phyloP scores from a whole-genome alignment of 2,113 vertebrate species.

The Ochotona princeps region DNA sequence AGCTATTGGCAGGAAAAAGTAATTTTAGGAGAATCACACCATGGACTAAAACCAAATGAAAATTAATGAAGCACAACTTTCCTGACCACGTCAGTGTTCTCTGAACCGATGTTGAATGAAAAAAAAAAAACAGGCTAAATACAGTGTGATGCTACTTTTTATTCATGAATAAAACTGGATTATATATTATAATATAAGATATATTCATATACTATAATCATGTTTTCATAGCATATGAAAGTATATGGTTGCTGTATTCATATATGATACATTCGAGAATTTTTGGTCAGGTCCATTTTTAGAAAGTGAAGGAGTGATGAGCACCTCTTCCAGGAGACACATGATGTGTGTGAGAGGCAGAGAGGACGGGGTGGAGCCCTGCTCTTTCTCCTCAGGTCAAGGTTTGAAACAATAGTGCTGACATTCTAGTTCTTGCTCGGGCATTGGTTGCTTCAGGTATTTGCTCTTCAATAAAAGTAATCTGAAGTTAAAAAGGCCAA shows the following conservation, averaged over 20 bases:
- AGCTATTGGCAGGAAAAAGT: slow-evolving; percentile 14
- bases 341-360: not conserved
- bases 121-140: not conserved
- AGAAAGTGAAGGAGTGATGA: slow-evolving; percentile 8
- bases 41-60: not conserved
- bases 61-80: not conserved
- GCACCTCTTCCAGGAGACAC: not conserved
- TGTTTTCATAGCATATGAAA: no score
- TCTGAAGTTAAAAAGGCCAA: not conserved
- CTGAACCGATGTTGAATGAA: not conserved
- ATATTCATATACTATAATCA: no score
- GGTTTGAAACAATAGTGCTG: not conserved
- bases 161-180: not conserved
- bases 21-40: not conserved
- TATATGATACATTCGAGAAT: not conserved
- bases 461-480: not conserved
- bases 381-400: not conserved
- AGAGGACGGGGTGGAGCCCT: not conserved
- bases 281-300: not conserved
- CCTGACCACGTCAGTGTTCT: not conserved
- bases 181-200: not conserved
- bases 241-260: no score
- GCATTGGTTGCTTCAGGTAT: not conserved
- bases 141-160: not conserved
- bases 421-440: not conserved